Percentiles rank a stretch among this genome's conserved stretches.
phyloP scores from a whole-genome alignment of 1,140 invertebrate genomes.

The Onthophagus taurus region DNA sequence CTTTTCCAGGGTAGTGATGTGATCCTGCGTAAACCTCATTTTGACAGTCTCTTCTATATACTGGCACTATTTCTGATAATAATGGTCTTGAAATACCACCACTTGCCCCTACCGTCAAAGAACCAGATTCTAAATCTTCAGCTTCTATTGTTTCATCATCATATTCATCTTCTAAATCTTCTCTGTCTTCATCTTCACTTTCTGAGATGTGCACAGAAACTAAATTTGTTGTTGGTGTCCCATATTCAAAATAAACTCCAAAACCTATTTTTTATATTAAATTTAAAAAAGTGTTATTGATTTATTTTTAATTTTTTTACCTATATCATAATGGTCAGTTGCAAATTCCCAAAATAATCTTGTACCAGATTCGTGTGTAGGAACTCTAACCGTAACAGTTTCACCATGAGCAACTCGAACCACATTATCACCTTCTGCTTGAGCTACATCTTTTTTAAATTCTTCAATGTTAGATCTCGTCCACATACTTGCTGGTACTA shows the following conservation, averaged over 20 bases:
- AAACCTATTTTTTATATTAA: conserved; percentile 61
- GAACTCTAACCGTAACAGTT: conserved; percentile 93
- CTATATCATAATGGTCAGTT: conserved; percentile 95
- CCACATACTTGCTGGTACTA: conserved; percentile 90
- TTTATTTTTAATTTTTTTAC: conserved; percentile 26
- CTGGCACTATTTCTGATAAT: conserved; percentile 63
- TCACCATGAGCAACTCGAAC: conserved; percentile 95
- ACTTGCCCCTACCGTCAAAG: conserved; percentile 14
- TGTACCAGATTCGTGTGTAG: conserved; percentile 88
- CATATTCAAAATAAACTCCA: conserved; percentile 98
- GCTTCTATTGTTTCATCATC: conserved; percentile 41
- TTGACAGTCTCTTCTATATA: conserved; percentile 93
- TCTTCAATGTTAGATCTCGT: conserved; percentile 80
- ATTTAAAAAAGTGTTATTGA: conserved; percentile 3
- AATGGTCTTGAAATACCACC: conserved; percentile 27
- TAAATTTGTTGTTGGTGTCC: conserved; percentile 71
- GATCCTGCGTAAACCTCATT: conserved; percentile 95
- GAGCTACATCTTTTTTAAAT: conserved; percentile 82
- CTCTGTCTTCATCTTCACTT: conserved; percentile 83
- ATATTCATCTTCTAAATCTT: conserved; percentile 62
- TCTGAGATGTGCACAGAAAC: conserved; percentile 86
- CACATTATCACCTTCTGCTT: conserved; percentile 88
- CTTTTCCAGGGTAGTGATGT: conserved; percentile 92
- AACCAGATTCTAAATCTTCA: conserved; percentile 33
- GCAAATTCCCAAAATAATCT: conserved; percentile 99